Base-by-base conservation (phyloP, 1,140 invertebrate genomes). In the Eueides isabella region DNA sequence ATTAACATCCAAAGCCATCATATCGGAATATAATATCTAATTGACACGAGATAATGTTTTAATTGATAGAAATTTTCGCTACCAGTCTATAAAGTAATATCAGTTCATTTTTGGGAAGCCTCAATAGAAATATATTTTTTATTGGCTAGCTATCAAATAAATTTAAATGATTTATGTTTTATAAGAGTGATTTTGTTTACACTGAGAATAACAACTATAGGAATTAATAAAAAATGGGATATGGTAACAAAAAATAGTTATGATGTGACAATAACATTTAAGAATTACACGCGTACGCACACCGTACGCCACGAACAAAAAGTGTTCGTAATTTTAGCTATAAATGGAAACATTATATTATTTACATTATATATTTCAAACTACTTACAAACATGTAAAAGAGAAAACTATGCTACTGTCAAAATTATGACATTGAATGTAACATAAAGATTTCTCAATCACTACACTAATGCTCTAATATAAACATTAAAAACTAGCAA, bases 401-500 rank as follows among this genome's bases (percentile, higher is more conserved):
- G 19, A 55, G 48, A 23, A 55, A 55, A 55, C 0, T 12, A 12
- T 55, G 48, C 11, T 26, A 55, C 23, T 12, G 1, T 14, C 48
- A 55, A 55, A 55, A 55, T 26, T 23, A 3, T 55, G 48, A 55
- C 7, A 55, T 5, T 44, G n/a, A 3, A 23, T n/a, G 11, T 55
- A 55, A 55, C 48, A 48, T n/a, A 19, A n/a, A 30, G 28, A 55
- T 29, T 67, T 31, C 66, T 55, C 12, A 67, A 26, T 67, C n/a
- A 67, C 35, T 19, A 26, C 26, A 41, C 41, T 12, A 28, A 4
- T 55, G n/a, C 16, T 28, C 30, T 67, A 28, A 41, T 35, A 48
- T 44, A 67, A 29, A 33, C 16, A 33, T n/a, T 67, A 64, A 74
- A 71, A 33, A 30, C n/a, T 68, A 67, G 33, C 66, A 74, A 64